Evolutionary conservation across 1,140 invertebrate species (phyloP), one percentile per base, ranked within the genome.

Genomic region (Caligus rogercresseyi): DNA sequence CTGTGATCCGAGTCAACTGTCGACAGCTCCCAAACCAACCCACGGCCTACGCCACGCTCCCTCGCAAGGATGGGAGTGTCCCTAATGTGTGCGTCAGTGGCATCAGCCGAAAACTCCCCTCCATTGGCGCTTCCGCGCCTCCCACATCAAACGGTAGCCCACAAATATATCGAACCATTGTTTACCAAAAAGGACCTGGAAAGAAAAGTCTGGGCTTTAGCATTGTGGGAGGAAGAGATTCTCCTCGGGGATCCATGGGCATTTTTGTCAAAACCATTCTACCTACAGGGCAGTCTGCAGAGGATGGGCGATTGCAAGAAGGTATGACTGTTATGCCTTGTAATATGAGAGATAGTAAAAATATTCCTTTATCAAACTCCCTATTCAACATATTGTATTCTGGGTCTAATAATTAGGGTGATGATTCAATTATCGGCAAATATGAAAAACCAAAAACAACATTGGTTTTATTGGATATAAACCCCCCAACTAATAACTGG

Each of bases 181-280:
- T 73, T 0, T 82, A 83, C 60, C 74, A 79, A 63, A 84, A 84
- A 69, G 82, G 82, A 0, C 73, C 76, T 2, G 78, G 79, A 3
- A 79, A 78, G 31, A 83, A 82, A 52, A 81, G 80, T 54, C 71
- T 85, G 0, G 83, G 84, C 0, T 85, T 86, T 70, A 84, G 80
- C 65, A 82, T 85, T 58, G 83, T 85, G 14, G 84, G 83, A 1
- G 84, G 83, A 1, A 77, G 76, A 52, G 83, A 86, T 69, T 83
- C 82, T 2, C 79, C 83, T 0, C 77, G 79, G 60, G 83, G 83
- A 0, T 76, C 77, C 57, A 80, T 85, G 74, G 83, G 83, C 0
- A 85, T 86, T 64, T 85, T 82, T 71, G 81, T 86, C 25, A 79
- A 83, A 66, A 78, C 81, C 24, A 79, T 86, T 58, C 80, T 84